phyloP scores from a whole-genome alignment of 2,797 vertebrate genomes.

The Nannoperca australis region DNA sequence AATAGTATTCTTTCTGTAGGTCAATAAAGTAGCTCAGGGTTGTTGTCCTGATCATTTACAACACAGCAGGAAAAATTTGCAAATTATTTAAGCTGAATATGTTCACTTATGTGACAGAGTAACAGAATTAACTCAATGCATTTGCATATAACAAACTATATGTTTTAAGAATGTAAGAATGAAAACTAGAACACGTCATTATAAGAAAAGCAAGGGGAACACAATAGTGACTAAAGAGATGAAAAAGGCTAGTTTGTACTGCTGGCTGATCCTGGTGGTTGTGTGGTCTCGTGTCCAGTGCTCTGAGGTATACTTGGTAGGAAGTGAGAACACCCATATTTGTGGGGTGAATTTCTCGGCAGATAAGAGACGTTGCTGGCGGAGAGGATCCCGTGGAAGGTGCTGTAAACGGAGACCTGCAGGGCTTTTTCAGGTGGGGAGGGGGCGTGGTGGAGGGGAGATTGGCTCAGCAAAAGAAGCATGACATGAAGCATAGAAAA shows the following conservation, averaged over 20 bases:
- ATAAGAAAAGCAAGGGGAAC: constrained; percentile 9
- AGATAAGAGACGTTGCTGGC: constrained; percentile 74
- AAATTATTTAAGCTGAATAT: not conserved
- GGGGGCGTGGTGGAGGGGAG: no score
- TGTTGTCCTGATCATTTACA: not conserved
- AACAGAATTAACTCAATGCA: not conserved
- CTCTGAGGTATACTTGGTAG: constrained; percentile 85
- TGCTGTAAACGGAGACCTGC: constrained; percentile 75
- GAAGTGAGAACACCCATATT: constrained; percentile 74
- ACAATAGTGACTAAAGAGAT: constrained; percentile 13
- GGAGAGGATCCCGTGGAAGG: constrained; percentile 62
- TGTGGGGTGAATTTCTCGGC: constrained; percentile 68
- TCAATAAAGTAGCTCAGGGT: not conserved
- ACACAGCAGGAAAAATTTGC: constrained; percentile 1
- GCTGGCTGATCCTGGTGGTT: constrained; percentile 68
- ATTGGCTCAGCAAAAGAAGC: constrained; percentile 61
- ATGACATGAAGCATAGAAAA: constrained; percentile 45
- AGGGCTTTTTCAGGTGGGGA: constrained; percentile 5
- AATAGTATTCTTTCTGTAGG: not conserved
- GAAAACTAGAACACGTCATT: not conserved
- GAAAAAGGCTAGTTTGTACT: constrained; percentile 56
- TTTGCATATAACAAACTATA: constrained; percentile 3
- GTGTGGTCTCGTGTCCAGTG: constrained; percentile 78
- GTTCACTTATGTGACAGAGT: not conserved
- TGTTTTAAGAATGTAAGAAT: constrained; percentile 6